Conservation (phyloP, 2,888 invertebrate species). For the Ditula angustiorana region DNA sequence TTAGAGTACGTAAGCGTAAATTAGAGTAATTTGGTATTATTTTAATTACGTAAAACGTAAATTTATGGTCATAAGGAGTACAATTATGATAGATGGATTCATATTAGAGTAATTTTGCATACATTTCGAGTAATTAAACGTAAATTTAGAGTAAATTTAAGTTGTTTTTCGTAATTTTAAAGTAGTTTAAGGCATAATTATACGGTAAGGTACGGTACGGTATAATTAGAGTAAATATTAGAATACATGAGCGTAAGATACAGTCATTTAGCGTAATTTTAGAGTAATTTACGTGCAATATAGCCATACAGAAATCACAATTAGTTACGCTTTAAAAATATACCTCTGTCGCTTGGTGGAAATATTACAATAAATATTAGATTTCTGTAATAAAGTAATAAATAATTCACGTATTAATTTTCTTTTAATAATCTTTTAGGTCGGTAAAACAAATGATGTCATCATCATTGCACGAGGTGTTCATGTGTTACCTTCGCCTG, state of each 20-base stretch:
- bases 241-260: background rate
- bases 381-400: conserved; percentile 11
- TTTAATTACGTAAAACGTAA: no score
- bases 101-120: no score
- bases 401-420: no score
- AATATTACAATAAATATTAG: background rate
- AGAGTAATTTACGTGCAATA: conserved; percentile 16
- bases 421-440: no score
- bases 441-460: no score
- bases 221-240: background rate
- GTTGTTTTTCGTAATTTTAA: no score
- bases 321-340: background rate
- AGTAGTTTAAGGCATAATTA: no score
- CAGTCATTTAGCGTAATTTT: background rate
- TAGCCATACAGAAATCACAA: conserved; percentile 24
- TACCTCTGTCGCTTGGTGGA: conserved; percentile 12
- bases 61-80: background rate
- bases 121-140: background rate
- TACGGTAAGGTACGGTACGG: no score
- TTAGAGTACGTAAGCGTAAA: background rate
- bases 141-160: background rate
- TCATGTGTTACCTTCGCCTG: no score
- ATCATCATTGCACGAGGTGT: no score
- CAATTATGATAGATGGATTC: no score
- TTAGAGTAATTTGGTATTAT: background rate